Percentiles rank a stretch among this genome's conserved stretches.
These are phyloP conservation scores for Pseudopodoces humilis DNA, from an alignment of 2,113 vertebrate genomes.

Conservation along the genomic window DNA sequence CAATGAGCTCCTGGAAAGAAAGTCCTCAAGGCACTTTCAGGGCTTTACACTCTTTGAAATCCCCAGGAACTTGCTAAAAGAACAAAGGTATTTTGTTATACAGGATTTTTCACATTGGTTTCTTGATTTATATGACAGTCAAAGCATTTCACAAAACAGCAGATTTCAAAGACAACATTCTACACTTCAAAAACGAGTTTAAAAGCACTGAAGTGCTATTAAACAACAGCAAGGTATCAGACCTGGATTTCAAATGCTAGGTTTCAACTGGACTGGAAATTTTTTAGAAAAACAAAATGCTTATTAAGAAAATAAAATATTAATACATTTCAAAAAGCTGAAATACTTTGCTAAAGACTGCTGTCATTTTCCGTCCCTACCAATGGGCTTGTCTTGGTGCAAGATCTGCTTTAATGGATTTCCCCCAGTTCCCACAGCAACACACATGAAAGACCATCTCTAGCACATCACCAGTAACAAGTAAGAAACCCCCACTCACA, in stretches of 20 bases:
- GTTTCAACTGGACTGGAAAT: background rate
- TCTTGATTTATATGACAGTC: background rate
- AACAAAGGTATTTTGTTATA: background rate
- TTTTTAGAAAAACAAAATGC: background rate
- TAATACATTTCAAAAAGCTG: background rate
- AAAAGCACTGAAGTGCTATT: background rate
- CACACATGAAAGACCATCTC: background rate
- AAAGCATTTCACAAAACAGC: background rate
- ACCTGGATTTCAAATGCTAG: background rate
- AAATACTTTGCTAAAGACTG: background rate
- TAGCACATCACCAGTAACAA: no score
- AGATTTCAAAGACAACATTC: background rate
- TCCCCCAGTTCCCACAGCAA: background rate
- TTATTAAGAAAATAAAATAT: background rate
- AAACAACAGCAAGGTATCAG: background rate
- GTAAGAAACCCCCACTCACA: background rate
- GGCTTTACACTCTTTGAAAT: background rate
- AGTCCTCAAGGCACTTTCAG: background rate
- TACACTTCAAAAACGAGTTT: background rate
- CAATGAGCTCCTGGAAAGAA: background rate
- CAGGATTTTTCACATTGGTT: background rate
- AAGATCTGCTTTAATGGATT: background rate
- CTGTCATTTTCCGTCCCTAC: background rate
- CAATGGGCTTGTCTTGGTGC: background rate
- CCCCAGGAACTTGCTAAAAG: background rate